Base-by-base conservation (phyloP, 2,888 invertebrate genomes). In the Nematopogon swammerdamellus region DNA sequence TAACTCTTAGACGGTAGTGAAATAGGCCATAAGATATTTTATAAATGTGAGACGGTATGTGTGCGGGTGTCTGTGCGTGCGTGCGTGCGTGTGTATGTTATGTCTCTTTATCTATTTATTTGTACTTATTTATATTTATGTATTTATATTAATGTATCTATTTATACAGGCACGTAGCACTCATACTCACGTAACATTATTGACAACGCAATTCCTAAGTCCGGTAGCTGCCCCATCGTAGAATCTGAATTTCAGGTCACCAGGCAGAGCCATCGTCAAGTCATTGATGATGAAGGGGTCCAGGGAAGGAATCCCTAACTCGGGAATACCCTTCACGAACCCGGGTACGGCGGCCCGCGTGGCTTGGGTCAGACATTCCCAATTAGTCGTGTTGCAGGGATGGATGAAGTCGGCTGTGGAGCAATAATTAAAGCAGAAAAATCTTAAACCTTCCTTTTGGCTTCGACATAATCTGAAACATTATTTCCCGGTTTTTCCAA, bases 341-440 rank as follows among this genome's bases (percentile, higher is more conserved):
- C 77, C 76, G 1, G 77, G 77, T 45, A 79, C 63, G 0, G 77
- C 77, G 44, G 72, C 74, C 46, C 72, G 46, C 1, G 75, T 75
- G 1, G 77, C 75, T 53, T 77, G 67, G 5, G 77, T 79, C 60
- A 77, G 75, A 54, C 77, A 79, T 59, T 75, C 75, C 56, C 76
- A 75, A 3, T 67, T 71, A 2, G 71, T 59, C 46, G 72, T 75
- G 1, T 59, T 58, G 52, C 77, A 79, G 0, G 77, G 77, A 50
- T 77, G 77, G 55, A 79, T 77, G 59, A 73, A 79, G 55, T 74
- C 72, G 1, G 77, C 77, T 79, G 66, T 50, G 58, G 60, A 54
- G 53, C 45, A 52, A 45, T 49, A 25, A 25, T 25, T 4, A 6
- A 25, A 4, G 25, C 8, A 8, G n/a, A n/a, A n/a, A n/a, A n/a